Evolutionary conservation across 2,888 invertebrate species (phyloP).

Genomic region (Seira ritae): DNA sequence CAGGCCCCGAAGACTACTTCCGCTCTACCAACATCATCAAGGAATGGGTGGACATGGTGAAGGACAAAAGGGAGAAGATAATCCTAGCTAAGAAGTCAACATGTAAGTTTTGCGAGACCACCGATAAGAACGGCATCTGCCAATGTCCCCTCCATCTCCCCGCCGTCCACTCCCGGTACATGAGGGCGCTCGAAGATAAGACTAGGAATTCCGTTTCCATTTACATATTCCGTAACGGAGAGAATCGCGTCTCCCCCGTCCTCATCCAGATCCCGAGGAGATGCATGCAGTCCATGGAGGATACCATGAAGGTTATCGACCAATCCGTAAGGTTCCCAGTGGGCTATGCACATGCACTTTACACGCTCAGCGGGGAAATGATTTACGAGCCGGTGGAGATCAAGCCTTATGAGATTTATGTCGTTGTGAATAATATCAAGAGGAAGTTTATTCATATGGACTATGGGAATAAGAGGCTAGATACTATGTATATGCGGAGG

Average conservation of each 20-base stretch:
- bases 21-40: too few relatives aligned
- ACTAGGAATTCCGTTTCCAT: constrained; percentile 31
- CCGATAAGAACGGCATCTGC: constrained; percentile 10
- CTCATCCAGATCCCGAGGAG: constrained; percentile 38
- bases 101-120: constrained; percentile 39
- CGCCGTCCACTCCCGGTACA: constrained; percentile 33
- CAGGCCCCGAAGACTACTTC: too few relatives aligned
- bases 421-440: constrained; percentile 44
- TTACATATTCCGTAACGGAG: constrained; percentile 43
- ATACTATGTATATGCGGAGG: background rate
- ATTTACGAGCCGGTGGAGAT: constrained; percentile 38
- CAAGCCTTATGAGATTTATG: constrained; percentile 42
- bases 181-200: constrained; percentile 28
- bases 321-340: constrained; percentile 36
- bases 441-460: constrained; percentile 41
- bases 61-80: background rate
- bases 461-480: constrained; percentile 39
- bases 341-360: constrained; percentile 47
- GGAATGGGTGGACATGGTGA: background rate
- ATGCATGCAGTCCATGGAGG: constrained; percentile 46
- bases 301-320: constrained; percentile 41
- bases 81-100: background rate
- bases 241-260: constrained; percentile 37
- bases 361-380: constrained; percentile 37
- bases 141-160: constrained; percentile 45